phyloP scores from a whole-genome alignment of 2,888 invertebrate genomes.

The Orthosia gothica region DNA sequence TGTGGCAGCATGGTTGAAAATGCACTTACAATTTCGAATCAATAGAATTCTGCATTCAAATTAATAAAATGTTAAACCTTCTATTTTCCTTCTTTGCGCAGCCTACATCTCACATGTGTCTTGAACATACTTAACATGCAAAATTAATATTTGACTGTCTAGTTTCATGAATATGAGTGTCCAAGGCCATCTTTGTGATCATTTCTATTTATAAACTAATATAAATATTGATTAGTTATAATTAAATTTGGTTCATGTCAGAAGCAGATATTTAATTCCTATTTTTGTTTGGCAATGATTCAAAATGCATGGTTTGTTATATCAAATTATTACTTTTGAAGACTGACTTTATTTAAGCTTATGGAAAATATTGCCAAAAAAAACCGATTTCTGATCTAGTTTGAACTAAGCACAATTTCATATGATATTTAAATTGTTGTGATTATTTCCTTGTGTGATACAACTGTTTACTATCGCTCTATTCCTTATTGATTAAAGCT shows the following conservation, averaged over 20 bases:
- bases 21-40: neutral
- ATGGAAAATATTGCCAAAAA: neutral
- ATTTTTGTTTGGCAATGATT: constrained; percentile 16
- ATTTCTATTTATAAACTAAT: constrained; percentile 47
- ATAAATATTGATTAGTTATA: constrained; percentile 36
- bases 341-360: neutral
- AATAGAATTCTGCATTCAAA: too few species aligned
- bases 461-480: neutral
- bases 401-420: neutral
- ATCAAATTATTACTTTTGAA: neutral
- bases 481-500: constrained; percentile 20
- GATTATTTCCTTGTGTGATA: constrained; percentile 14
- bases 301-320: neutral
- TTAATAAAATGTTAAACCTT: too few species aligned
- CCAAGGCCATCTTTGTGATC: constrained; percentile 49
- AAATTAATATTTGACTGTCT: constrained; percentile 20
- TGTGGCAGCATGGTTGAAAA: neutral
- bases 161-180: constrained; percentile 21
- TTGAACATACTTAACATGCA: constrained; percentile 20
- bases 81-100: neutral
- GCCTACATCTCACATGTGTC: constrained; percentile 5
- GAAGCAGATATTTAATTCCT: constrained; percentile 12
- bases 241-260: constrained; percentile 21
- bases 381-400: neutral
- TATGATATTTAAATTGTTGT: neutral